A percentile compares a stretch with the other conserved stretches of the same genome.
These are phyloP conservation scores for Thera obeliscata DNA, from an alignment of 2,888 invertebrate genomes.

Conservation along the genomic window DNA sequence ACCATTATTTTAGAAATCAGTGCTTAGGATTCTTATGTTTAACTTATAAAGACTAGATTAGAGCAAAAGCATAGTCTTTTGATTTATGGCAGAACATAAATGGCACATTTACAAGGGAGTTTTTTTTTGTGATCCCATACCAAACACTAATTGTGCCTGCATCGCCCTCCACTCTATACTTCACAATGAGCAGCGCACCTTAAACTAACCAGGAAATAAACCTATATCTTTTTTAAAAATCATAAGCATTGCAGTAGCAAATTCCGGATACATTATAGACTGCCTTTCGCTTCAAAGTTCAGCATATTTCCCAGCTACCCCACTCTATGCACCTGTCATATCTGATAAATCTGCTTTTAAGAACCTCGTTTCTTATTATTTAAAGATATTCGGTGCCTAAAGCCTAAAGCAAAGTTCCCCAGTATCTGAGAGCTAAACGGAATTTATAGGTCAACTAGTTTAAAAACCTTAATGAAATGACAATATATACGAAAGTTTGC, in stretches of 20 bases:
- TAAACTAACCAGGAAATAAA: too few species aligned
- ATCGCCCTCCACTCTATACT: not conserved
- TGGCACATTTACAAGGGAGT: slow-evolving; percentile 65
- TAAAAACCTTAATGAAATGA: not conserved
- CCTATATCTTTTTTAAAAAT: too few species aligned
- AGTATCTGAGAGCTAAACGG: not conserved
- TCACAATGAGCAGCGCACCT: too few species aligned
- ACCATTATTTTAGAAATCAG: slow-evolving; percentile 25
- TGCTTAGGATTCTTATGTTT: slow-evolving; percentile 33
- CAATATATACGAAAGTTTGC: slow-evolving; percentile 52
- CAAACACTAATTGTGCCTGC: too few species aligned
- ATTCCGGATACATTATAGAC: too few species aligned
- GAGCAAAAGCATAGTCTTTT: slow-evolving; percentile 75
- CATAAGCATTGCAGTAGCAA: too few species aligned
- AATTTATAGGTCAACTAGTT: not conserved
- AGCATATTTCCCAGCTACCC: not conserved
- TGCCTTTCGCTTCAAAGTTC: too few species aligned
- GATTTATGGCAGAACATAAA: slow-evolving; percentile 70
- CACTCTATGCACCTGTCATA: not conserved
- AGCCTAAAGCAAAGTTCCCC: not conserved
- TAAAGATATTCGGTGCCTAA: not conserved
- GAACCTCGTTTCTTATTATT: not conserved
- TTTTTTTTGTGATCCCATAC: not conserved
- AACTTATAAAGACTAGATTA: slow-evolving; percentile 79
- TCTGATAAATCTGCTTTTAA: not conserved